phyloP scores from a whole-genome alignment of 2,797 vertebrate genomes.

The Eurystomus glaucurus region DNA sequence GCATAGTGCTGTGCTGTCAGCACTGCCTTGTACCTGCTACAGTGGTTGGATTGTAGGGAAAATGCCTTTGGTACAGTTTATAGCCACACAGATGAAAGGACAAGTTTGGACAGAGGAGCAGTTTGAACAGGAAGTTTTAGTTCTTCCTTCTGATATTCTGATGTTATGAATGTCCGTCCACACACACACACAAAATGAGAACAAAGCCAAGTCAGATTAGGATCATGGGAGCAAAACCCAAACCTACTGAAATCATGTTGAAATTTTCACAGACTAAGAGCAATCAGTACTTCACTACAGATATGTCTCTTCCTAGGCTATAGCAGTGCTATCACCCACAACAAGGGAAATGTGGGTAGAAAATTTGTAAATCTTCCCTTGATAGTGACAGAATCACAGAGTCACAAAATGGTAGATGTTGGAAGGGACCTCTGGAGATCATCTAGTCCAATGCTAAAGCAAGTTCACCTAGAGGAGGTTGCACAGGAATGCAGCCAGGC shows the following conservation, averaged over 20 bases:
- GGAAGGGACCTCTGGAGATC: neutral
- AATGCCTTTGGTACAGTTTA: neutral
- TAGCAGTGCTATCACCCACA: neutral
- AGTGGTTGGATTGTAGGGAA: neutral
- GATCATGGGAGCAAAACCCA: neutral
- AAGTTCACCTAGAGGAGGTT: neutral
- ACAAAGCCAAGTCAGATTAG: neutral
- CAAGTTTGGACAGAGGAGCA: neutral
- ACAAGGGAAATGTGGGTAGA: fast-evolving
- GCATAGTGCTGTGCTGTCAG: neutral
- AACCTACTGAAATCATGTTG: neutral
- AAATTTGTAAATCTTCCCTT: neutral
- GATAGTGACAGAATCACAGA: neutral
- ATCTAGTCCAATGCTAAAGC: neutral
- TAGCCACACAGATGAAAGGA: neutral
- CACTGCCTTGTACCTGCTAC: neutral
- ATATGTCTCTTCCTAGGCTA: neutral
- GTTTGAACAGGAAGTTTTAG: neutral
- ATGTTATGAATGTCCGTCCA: neutral
- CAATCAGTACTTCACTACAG: neutral
- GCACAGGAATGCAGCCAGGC: neutral
- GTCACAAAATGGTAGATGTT: too few species aligned
- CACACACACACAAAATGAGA: neutral
- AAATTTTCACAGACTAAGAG: neutral
- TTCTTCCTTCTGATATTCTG: neutral